phyloP scores from a whole-genome alignment of 2,113 vertebrate genomes.

The Lepus europaeus region DNA sequence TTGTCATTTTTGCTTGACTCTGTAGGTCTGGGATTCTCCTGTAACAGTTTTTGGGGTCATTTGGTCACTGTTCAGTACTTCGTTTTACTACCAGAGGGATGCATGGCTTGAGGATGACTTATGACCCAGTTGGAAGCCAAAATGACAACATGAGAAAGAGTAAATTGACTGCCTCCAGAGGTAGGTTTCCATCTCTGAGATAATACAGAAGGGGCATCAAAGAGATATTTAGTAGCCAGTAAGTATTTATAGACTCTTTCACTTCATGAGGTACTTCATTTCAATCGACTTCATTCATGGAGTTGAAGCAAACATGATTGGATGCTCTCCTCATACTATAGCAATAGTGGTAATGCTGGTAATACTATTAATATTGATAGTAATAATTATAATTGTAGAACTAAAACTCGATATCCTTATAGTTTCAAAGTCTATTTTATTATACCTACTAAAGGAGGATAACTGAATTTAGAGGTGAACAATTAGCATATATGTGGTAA shows the following conservation, averaged over 20 bases:
- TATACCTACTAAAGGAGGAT: neutral
- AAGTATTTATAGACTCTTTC: neutral
- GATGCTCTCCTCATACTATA: neutral
- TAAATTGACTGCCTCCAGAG: constrained; percentile 36
- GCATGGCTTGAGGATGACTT: constrained; percentile 14
- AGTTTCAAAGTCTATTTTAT: neutral
- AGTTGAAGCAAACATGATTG: neutral
- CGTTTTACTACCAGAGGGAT: constrained; percentile 6
- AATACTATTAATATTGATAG: neutral
- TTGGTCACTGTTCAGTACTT: neutral
- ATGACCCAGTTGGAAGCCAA: neutral
- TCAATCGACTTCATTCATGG: neutral
- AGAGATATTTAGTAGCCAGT: neutral
- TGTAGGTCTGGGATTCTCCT: constrained; percentile 24
- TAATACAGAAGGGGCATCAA: neutral
- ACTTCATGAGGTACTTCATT: neutral
- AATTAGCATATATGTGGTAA: neutral
- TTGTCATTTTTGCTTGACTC: constrained; percentile 60
- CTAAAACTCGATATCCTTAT: neutral
- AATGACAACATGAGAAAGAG: constrained; percentile 22
- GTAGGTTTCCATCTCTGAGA: constrained; percentile 12
- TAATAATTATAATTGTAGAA: neutral
- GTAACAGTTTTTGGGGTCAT: neutral
- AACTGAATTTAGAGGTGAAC: neutral
- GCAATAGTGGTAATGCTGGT: neutral